Base-by-base conservation (phyloP, 2,113 vertebrate genomes). In the Zosterops hypoxanthus region DNA sequence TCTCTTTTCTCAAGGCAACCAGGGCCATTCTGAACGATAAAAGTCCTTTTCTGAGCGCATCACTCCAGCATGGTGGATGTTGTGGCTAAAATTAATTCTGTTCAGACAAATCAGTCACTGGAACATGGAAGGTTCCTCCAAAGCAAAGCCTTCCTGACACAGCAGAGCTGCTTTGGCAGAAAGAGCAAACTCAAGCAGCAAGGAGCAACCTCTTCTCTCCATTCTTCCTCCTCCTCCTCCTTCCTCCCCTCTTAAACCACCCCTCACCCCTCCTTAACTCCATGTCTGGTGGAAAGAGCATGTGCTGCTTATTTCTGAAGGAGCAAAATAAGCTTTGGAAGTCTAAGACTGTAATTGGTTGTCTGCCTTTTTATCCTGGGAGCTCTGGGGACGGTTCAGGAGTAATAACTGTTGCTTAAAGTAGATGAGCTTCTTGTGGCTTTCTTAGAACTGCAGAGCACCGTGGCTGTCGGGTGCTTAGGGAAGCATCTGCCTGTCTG, bases 341-440 rank as follows among this genome's bases (percentile, higher is more conserved):
- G 91, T 97, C 95, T 97, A 96, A 97, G 97, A 66, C 96, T 94
- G 94, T 98, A 98, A 98, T 97, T 98, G 98, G 97, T 97, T 97
- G 97, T 97, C 96, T 96, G 98, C 96, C 95, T 97, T 97, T 90
- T 97, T 88, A 88, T 97, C 97, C 97, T 25, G 39, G 95, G 92
- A 96, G 95, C 97, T 97, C 97, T 83, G 91, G 94, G 97, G 96
- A 98, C 82, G 94, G 97, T 98, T 97, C 98, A 97, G 96, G 91
- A 95, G 96, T 95, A 97, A 92, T 97, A 97, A 98, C 95, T 95
- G 97, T 98, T 98, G 94, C 98, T 98, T 97, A 97, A 97, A 98
- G 96, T 90, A 91, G 97, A 96, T 94, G 97, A 97, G 97, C 97
- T 98, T 95, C 95, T 96, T 92, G 97, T 93, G 95, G 79, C 92